Base-by-base conservation (phyloP, 2,113 vertebrate species). In the Percopsis transmontana region DNA sequence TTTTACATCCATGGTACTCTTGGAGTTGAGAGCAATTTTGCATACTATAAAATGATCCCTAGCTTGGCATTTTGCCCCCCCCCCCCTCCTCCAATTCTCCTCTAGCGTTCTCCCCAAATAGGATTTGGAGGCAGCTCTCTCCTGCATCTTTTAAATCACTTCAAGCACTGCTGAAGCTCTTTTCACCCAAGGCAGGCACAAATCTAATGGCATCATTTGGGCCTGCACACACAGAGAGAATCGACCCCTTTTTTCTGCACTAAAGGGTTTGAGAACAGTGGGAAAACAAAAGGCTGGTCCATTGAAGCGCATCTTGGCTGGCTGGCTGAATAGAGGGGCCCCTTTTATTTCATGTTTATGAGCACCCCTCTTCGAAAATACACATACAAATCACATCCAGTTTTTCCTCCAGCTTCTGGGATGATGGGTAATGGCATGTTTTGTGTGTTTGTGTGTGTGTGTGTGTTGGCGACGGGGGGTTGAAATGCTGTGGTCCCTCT, bases 271-370 rank as follows among this genome's bases (percentile, higher is more conserved):
- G 85, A 84, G 80, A 80, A 70, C 68, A 33, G 70, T 51, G 71
- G 75, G 73, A 50, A 87, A 86, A 91, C 87, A 90, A 91, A 91
- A 79, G 88, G 44, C 76, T 23, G 70, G 81, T 68, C 73, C 84
- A 85, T 73, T 83, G 85, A 88, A 88, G 87, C 84, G 84, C 90
- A 89, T 86, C 88, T 89, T 68, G 68, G 77, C 80, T 72, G 57
- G 82, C 63, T 12, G 67, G 73, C 69, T 89, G 86, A 91, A 89
- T 82, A 86, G 87, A 89, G 82, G 84, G 88, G 74, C 83, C 90
- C 87, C 83, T 84, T 87, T 89, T 90, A 88, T 89, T 86, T 87
- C 77, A 80, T 90, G 87, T 89, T 91, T 91, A 90, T 91, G 79
- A 88, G 85, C 85, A 85, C 83, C 79, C 79, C 83, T 89, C 87